Percentiles rank a stretch among this genome's conserved stretches.
Conservation (phyloP, 2,113 vertebrate genomes). For the Gallinago paraguaiae region DNA sequence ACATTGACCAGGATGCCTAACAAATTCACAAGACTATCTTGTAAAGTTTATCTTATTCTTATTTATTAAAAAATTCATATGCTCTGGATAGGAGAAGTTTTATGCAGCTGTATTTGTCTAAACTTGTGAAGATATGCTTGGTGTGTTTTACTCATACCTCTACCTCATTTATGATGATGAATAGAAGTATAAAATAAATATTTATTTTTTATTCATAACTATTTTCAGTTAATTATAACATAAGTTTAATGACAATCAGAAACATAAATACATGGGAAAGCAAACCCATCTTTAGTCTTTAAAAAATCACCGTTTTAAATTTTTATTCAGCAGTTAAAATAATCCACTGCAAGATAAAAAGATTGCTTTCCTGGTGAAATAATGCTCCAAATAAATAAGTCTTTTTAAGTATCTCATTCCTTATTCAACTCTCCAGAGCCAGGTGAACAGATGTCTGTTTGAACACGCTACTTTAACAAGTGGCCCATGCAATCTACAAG, state of each 20-base stretch:
- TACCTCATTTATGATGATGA: background rate
- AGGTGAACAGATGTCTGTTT: background rate
- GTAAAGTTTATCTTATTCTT: background rate
- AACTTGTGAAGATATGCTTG: background rate
- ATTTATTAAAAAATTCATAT: background rate
- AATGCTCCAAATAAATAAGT: background rate
- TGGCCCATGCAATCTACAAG: background rate
- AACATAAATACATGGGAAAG: background rate
- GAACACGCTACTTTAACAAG: background rate
- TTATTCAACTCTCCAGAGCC: background rate
- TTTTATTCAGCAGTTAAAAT: background rate
- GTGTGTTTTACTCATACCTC: background rate
- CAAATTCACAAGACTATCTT: background rate
- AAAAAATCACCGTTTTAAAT: background rate
- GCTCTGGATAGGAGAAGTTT: background rate
- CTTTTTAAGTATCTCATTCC: background rate
- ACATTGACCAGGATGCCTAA: background rate
- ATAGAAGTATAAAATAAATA: conserved; percentile 19
- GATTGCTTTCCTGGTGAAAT: background rate
- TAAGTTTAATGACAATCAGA: background rate
- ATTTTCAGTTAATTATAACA: background rate
- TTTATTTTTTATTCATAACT: background rate
- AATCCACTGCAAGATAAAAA: background rate
- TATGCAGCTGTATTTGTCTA: background rate
- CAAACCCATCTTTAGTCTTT: background rate